Evolutionary conservation across 1,140 invertebrate genomes (phyloP).

Genomic region (Leptonema lineaticorne): DNA sequence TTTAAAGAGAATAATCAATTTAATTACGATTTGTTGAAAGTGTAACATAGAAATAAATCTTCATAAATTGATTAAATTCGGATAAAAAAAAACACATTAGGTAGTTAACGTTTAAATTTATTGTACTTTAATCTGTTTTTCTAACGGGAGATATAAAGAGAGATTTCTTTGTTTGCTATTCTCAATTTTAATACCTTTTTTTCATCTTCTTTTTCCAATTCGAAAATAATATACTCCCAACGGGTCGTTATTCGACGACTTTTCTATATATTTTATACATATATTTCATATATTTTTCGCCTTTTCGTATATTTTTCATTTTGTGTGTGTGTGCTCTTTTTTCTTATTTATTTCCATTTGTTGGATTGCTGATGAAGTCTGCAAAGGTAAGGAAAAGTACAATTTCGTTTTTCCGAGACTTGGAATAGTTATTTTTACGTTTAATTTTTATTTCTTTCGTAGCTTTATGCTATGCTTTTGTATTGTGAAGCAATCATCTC

Average conservation of each 20-base stretch:
- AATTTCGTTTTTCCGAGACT: conserved; percentile 11
- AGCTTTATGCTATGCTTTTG: no score
- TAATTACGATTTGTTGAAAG: conserved; percentile 8
- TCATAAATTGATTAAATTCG: conserved; percentile 39
- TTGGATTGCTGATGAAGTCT: conserved; percentile 38
- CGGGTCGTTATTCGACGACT: conserved; percentile 36
- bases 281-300: no score
- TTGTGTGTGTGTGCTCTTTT: conserved; percentile 24
- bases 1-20: neutral
- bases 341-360: conserved; percentile 18
- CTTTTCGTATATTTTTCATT: conserved; percentile 6
- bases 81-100: conserved; percentile 36
- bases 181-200: conserved; percentile 20
- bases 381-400: conserved; percentile 18
- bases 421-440: neutral
- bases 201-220: conserved; percentile 36
- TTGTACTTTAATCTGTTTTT: conserved; percentile 25
- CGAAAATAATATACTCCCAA: conserved; percentile 37
- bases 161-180: conserved; percentile 15
- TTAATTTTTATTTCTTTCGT: neutral
- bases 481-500: neutral
- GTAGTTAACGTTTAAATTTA: conserved; percentile 40
- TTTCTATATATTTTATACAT: no score
- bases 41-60: conserved; percentile 30
- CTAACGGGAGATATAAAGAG: conserved; percentile 16